phyloP scores from a whole-genome alignment of 2,113 vertebrate species.

The Tretioscincus oriximinensis region DNA sequence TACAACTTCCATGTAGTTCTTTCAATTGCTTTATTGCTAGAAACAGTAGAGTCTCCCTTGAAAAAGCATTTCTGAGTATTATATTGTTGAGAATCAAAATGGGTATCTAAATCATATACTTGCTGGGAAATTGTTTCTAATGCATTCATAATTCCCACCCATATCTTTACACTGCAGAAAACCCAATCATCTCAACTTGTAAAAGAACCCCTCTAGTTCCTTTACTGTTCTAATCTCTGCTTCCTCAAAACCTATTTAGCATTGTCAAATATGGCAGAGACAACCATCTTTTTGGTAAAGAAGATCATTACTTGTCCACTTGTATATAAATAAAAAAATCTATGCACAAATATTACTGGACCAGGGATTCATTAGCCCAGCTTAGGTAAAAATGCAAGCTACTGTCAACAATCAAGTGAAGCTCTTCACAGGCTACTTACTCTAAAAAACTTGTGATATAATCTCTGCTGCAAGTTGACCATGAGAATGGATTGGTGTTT shows the following conservation, averaged over 20 bases:
- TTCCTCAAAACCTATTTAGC: background rate
- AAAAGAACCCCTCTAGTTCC: no score
- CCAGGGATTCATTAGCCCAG: background rate
- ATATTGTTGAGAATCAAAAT: no score
- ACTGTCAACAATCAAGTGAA: conserved; percentile 54
- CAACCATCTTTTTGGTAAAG: background rate
- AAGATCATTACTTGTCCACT: background rate
- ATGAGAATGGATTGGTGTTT: conserved; percentile 99
- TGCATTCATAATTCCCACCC: background rate
- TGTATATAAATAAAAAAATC: background rate
- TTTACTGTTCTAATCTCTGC: background rate
- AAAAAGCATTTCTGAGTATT: no score
- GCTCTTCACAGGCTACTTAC: conserved; percentile 85
- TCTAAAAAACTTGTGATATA: conserved; percentile 99
- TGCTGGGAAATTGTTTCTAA: background rate
- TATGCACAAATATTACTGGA: background rate
- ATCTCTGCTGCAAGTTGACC: conserved; percentile 98
- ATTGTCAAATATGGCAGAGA: background rate
- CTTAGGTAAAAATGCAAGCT: conserved; percentile 27
- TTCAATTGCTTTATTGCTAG: no score
- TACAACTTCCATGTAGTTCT: no score
- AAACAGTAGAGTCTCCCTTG: no score
- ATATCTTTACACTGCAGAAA: no score
- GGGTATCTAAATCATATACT: no score
- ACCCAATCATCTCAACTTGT: no score